Evolutionary conservation across 2,888 invertebrate genomes (phyloP), one percentile per base, ranked within the genome.

Genomic region (Orchestes rusci): DNA sequence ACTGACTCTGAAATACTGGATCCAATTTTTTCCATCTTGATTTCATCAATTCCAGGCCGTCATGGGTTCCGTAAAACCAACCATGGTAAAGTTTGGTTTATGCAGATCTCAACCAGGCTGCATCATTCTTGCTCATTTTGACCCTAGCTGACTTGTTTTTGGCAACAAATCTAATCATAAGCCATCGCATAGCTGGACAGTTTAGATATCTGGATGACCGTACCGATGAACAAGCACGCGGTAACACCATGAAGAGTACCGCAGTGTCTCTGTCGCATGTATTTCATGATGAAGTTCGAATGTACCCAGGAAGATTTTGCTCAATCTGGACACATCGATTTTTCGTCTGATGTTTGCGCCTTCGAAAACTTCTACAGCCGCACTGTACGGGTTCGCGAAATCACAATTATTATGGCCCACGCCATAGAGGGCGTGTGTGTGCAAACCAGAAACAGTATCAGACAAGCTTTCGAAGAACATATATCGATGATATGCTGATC

Each of bases 161-260:
- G 55, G 93, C 95, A 31, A 89, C 88, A 59, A 96, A 96, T 77
- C 94, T 73, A 27, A 86, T 96, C 45, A 94, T 97, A 62, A 94
- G 94, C 2, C 81, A 82, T 59, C 79, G 85, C 61, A 79, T 91
- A 76, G 92, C 91, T 8, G 95, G 95, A 2, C 88, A 87, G 66
- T 73, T 93, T 33, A 76, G 92, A 4, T 99, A 95, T 61, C 75
- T 99, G 79, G 99, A 99, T 66, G 94, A 92, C 62, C 75, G 96
- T 42, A 82, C 84, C 41, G 99, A 99, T 70, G 99, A 99, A 65
- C 99, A 99, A 66, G 80, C 87, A 61, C 74, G 99, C 48, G 97
- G 97, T 30, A 99, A 99, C 36, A 99, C 99, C 0, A 99, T 99
- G 97, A 99, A 99, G 68, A 93, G 95, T 44, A 93, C 93, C 65